Conservation (phyloP, 1,140 invertebrate genomes). For the Akabosia matsudoensis region DNA sequence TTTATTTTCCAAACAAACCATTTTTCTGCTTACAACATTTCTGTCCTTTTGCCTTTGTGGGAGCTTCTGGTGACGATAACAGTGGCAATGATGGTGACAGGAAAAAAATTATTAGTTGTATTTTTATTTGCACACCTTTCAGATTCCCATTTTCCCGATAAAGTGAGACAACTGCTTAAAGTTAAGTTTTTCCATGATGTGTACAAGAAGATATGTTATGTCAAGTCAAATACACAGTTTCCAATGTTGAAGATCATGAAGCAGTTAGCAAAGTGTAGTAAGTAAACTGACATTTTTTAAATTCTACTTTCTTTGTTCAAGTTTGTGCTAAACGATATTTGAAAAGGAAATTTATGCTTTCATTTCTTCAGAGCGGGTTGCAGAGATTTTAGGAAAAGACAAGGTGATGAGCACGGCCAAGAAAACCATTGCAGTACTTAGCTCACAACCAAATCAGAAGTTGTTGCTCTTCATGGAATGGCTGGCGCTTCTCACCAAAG, state of each 20-base stretch:
- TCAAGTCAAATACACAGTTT: constrained; percentile 59
- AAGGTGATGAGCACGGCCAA: constrained; percentile 62
- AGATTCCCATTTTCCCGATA: constrained; percentile 64
- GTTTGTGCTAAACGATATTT: neutral
- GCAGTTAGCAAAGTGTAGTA: constrained; percentile 56
- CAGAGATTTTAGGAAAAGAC: constrained; percentile 61
- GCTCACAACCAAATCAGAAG: constrained; percentile 62
- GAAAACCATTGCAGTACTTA: constrained; percentile 60
- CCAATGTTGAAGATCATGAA: constrained; percentile 63
- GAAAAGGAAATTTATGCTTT: constrained; percentile 8
- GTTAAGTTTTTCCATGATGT: constrained; percentile 63
- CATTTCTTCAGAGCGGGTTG: constrained; percentile 56
- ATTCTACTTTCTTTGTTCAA: neutral
- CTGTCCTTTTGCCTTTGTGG: too few relatives aligned
- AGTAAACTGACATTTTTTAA: neutral
- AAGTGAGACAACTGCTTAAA: constrained; percentile 59
- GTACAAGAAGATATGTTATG: constrained; percentile 57
- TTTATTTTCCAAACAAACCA: too few relatives aligned
- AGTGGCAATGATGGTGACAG: too few relatives aligned
- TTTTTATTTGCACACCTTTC: constrained; percentile 30
- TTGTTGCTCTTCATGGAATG: constrained; percentile 62
- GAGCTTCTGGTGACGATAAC: too few relatives aligned
- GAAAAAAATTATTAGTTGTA: too few relatives aligned
- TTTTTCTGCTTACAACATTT: too few relatives aligned
- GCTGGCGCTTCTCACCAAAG: constrained; percentile 63